phyloP scores from a whole-genome alignment of 2,888 invertebrate genomes.

The Macropis europaea region DNA sequence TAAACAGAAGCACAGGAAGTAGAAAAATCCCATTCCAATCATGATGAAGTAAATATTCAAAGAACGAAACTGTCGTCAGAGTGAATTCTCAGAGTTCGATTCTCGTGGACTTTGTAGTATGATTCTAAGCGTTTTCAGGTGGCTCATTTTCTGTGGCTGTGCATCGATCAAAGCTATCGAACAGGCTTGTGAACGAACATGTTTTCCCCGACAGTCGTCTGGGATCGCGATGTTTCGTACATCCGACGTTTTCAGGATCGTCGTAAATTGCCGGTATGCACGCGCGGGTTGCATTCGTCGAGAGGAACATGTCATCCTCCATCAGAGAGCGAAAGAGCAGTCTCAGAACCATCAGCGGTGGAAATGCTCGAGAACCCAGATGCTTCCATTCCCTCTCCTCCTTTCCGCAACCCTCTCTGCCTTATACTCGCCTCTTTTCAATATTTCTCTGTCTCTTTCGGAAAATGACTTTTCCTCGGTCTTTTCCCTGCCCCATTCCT shows the following conservation, averaged over 20 bases:
- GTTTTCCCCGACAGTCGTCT: neutral
- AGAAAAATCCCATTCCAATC: too few species aligned
- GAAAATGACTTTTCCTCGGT: neutral
- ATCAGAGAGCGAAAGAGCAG: too few species aligned
- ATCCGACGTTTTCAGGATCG: constrained; percentile 22
- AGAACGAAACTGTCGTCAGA: too few species aligned
- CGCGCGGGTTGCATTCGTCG: constrained; percentile 40
- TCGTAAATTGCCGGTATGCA: constrained; percentile 45
- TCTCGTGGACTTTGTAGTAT: too few species aligned
- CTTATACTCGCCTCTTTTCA: constrained; percentile 10
- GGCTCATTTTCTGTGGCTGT: too few species aligned
- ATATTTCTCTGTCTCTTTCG: constrained; percentile 5
- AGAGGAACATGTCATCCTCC: constrained; percentile 48
- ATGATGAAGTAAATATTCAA: too few species aligned
- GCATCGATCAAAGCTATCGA: too few species aligned
- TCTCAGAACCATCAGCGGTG: too few species aligned
- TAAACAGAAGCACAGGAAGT: too few species aligned
- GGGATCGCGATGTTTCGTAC: constrained; percentile 21
- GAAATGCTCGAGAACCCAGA: constrained; percentile 36
- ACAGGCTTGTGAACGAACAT: too few species aligned
- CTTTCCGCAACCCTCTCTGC: neutral
- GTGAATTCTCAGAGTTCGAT: too few species aligned
- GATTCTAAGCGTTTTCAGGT: too few species aligned
- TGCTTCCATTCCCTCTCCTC: neutral
- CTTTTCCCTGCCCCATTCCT: neutral